A percentile compares a stretch with the other conserved stretches of the same genome.
Evolutionary conservation across 2,888 invertebrate species (phyloP).

Genomic region (Heliconius erato): DNA sequence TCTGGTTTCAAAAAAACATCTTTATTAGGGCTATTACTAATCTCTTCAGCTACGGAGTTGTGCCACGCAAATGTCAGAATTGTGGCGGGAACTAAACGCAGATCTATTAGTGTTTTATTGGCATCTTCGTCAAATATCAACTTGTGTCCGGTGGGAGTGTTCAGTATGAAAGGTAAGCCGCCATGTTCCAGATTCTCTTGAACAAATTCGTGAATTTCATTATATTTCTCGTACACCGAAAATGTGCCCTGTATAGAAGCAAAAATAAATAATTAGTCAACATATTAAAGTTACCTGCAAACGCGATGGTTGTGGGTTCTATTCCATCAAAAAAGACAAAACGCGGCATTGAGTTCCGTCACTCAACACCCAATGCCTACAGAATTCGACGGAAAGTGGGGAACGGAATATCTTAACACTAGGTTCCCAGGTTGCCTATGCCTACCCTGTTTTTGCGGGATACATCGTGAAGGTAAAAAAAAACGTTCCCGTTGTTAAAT

Average conservation of each 20-base stretch:
- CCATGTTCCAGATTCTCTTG: constrained; percentile 90
- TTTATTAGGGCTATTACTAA: constrained; percentile 80
- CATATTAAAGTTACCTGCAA: too few relatives aligned
- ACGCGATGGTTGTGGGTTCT: too few relatives aligned
- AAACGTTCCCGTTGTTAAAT: too few relatives aligned
- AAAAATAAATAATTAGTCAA: too few relatives aligned
- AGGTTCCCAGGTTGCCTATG: too few relatives aligned
- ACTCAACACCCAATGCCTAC: too few relatives aligned
- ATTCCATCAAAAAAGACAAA: too few relatives aligned
- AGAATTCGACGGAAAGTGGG: too few relatives aligned
- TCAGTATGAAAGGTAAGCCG: constrained; percentile 89
- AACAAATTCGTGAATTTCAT: constrained; percentile 91
- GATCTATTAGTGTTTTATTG: constrained; percentile 91
- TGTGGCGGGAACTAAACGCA: constrained; percentile 93
- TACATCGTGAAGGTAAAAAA: too few relatives aligned
- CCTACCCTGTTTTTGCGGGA: too few relatives aligned
- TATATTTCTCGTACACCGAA: constrained; percentile 92
- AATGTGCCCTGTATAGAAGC: constrained; percentile 91
- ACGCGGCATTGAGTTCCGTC: too few relatives aligned
- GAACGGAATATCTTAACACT: too few relatives aligned
- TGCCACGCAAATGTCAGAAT: constrained; percentile 92
- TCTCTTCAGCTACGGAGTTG: constrained; percentile 79
- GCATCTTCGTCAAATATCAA: constrained; percentile 87
- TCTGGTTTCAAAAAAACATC: constrained; percentile 91
- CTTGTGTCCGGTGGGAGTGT: constrained; percentile 88